Evolutionary conservation across 2,113 vertebrate genomes (phyloP).

Genomic region (Daphoenositta chrysoptera): DNA sequence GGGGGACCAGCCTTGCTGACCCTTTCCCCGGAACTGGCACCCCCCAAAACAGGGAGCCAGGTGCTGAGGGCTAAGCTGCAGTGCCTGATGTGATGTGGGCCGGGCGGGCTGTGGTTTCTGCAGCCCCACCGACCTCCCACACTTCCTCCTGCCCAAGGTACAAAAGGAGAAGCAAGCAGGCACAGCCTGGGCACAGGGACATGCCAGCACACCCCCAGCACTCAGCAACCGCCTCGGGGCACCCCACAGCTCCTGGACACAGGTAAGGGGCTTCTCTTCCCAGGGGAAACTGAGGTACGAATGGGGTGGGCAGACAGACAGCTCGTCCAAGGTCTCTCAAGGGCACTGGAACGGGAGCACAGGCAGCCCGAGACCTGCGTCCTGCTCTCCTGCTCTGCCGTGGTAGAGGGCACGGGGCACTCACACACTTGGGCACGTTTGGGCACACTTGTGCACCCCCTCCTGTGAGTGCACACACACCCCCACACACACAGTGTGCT

Average conservation of each 20-base stretch:
- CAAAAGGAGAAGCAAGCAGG: conserved; percentile 35
- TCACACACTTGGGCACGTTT: fast-evolving
- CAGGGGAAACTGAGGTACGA: not conserved
- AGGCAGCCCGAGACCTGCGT: fast-evolving
- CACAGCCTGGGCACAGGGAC: fast-evolving
- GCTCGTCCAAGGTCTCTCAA: not conserved
- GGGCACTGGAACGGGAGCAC: not conserved
- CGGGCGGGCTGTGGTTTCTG: not conserved
- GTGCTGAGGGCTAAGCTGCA: not conserved
- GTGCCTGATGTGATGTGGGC: not conserved
- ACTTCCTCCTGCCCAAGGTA: conserved; percentile 37
- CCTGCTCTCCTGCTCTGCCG: not conserved
- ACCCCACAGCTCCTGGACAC: not conserved
- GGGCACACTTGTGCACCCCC: not conserved
- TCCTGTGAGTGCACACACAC: fast-evolving
- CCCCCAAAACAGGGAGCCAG: fast-evolving
- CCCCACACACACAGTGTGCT: not conserved
- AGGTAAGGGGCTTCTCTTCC: conserved; percentile 19
- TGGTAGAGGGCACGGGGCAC: not conserved
- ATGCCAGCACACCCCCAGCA: not conserved
- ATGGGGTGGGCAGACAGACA: not conserved
- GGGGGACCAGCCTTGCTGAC: not conserved
- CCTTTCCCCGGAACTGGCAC: not conserved
- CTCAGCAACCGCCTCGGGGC: fast-evolving
- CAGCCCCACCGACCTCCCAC: not conserved